These are phyloP conservation scores for Theonella swinhoei DNA, from an alignment of 37 sponge, comb jelly and placozoan species.

Conservation along the genomic window DNA sequence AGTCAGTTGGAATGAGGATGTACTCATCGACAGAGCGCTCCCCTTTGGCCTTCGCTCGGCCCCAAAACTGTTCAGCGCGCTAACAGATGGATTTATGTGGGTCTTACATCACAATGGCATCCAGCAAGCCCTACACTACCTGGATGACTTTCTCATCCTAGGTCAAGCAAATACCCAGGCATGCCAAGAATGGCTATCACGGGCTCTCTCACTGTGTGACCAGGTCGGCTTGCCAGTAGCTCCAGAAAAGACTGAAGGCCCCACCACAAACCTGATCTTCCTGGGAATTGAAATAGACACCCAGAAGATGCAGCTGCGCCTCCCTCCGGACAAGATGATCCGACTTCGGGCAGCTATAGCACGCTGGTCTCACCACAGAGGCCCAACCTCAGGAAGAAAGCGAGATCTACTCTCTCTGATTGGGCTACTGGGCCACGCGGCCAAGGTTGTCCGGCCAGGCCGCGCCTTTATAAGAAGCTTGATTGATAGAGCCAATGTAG, in stretches of 20 bases:
- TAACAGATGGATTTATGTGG: not conserved
- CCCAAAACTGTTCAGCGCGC: not conserved
- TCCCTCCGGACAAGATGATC: not conserved
- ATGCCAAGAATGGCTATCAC: not conserved
- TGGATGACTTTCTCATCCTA: not conserved
- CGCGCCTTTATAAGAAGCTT: constrained; percentile 35
- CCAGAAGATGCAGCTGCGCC: not conserved
- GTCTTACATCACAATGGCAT: not conserved
- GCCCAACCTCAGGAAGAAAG: constrained; percentile 4
- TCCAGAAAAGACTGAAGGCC: not conserved
- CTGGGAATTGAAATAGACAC: not conserved
- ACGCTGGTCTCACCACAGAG: not conserved
- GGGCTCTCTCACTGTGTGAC: too few species aligned
- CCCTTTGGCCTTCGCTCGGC: not conserved
- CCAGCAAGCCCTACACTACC: not conserved
- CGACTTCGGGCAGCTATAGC: not conserved
- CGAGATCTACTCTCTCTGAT: constrained; percentile 20
- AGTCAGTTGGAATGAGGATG: too few species aligned
- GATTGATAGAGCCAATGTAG: constrained; percentile 9
- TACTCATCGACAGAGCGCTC: not conserved
- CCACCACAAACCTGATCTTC: not conserved
- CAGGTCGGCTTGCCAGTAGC: too few species aligned
- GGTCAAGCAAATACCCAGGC: not conserved
- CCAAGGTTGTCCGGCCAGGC: constrained; percentile 33
- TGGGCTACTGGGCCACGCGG: constrained; percentile 43